phyloP scores from a whole-genome alignment of 2,113 vertebrate genomes.

The Scolopax mira region DNA sequence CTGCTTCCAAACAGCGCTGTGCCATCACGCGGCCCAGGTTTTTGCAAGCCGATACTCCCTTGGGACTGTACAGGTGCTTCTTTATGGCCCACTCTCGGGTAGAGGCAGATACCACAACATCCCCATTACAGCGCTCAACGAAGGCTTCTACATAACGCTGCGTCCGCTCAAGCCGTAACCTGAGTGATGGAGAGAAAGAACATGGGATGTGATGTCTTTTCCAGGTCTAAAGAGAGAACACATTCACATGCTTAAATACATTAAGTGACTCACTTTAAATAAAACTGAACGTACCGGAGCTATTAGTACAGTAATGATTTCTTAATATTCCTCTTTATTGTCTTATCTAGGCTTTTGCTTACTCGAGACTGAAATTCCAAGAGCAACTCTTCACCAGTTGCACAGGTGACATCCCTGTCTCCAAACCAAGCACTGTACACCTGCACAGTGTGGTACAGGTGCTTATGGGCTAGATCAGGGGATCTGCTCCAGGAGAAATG shows the following conservation, averaged over 20 bases:
- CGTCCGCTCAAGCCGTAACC: conserved; percentile 82
- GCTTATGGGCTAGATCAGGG: not conserved
- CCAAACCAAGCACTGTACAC: not conserved
- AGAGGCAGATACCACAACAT: conserved; percentile 85
- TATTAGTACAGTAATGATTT: not conserved
- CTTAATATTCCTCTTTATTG: not conserved
- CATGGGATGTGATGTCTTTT: not conserved
- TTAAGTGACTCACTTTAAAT: not conserved
- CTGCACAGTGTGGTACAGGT: not conserved
- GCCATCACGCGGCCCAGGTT: conserved; percentile 88
- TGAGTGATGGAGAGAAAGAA: conserved; percentile 25
- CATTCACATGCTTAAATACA: not conserved
- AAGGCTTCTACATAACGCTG: conserved; percentile 84
- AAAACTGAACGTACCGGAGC: not conserved
- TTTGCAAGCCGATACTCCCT: conserved; percentile 81
- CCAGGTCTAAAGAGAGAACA: not conserved
- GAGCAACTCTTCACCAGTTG: not conserved
- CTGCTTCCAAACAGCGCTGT: conserved; percentile 86
- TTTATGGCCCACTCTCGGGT: conserved; percentile 94
- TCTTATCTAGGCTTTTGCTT: not conserved
- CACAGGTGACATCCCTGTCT: not conserved
- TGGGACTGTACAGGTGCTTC: conserved; percentile 83
- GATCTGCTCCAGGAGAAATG: not conserved
- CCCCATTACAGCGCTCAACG: conserved; percentile 74
- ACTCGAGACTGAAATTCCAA: not conserved